A percentile compares a stretch with the other conserved stretches of the same genome.
These are phyloP conservation scores for Cuculus canorus DNA, from an alignment of 2,797 vertebrate species.

Conservation along the genomic window DNA sequence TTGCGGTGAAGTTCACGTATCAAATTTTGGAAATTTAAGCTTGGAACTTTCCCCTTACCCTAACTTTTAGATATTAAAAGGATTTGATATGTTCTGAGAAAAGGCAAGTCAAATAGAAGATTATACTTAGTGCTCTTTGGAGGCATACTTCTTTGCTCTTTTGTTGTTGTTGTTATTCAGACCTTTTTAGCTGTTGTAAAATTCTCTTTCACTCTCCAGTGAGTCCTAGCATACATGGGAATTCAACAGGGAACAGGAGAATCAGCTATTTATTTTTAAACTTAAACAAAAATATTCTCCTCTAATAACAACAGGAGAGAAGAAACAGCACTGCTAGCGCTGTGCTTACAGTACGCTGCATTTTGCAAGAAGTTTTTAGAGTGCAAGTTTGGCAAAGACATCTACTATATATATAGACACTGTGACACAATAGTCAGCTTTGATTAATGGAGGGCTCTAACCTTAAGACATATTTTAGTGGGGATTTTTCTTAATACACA, in stretches of 20 bases:
- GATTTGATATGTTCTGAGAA: neutral
- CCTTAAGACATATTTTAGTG: neutral
- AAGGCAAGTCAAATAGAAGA: neutral
- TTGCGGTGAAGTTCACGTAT: neutral
- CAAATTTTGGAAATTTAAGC: neutral
- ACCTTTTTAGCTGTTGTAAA: neutral
- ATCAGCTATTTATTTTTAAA: conserved; percentile 27
- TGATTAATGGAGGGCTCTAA: conserved; percentile 25
- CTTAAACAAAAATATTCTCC: conserved; percentile 27
- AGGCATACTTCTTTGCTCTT: neutral
- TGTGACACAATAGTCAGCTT: neutral
- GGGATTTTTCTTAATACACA: neutral
- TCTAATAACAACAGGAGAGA: conserved; percentile 38
- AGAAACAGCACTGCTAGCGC: conserved; percentile 1
- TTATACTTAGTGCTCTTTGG: neutral
- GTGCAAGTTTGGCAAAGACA: conserved; percentile 26
- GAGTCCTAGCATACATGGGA: neutral
- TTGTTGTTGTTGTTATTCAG: neutral
- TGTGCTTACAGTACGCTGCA: neutral
- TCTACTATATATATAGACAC: conserved; percentile 28
- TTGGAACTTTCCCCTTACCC: neutral
- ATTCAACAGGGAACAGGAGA: neutral
- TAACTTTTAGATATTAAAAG: neutral
- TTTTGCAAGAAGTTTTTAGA: conserved; percentile 45
- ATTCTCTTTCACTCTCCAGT: neutral